These are phyloP conservation scores for Eonycteris spelaea DNA, from an alignment of 2,113 vertebrate genomes.

Conservation along the genomic window DNA sequence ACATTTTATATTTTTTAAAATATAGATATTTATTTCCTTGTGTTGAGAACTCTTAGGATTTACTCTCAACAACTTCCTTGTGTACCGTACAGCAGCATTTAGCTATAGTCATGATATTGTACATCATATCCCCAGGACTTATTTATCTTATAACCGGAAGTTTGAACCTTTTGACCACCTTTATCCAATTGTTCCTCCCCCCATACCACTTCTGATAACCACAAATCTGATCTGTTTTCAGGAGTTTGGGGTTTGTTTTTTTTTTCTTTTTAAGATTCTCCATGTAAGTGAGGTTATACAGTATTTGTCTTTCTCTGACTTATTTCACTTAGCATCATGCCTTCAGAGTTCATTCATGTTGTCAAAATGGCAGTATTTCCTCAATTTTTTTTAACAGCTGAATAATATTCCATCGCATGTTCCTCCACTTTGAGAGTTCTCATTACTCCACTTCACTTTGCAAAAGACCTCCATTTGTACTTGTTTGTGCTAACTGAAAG, in stretches of 20 bases:
- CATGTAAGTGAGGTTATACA: background rate
- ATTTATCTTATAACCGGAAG: background rate
- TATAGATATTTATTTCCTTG: background rate
- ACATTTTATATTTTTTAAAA: background rate
- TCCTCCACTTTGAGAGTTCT: background rate
- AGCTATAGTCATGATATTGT: rapidly evolving
- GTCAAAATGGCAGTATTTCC: background rate
- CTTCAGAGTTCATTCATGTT: background rate
- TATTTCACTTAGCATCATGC: background rate
- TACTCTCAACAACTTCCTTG: background rate
- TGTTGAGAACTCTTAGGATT: background rate
- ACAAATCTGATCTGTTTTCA: background rate
- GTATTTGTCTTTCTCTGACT: background rate
- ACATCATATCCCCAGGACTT: background rate
- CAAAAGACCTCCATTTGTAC: background rate
- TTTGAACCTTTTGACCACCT: background rate
- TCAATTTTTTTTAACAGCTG: background rate
- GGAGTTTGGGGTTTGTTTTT: too few relatives aligned
- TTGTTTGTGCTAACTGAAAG: background rate
- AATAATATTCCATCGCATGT: background rate
- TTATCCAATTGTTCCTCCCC: background rate
- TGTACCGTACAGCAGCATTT: background rate
- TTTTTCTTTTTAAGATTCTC: background rate
- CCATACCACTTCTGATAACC: background rate
- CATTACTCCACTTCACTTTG: background rate